phyloP scores from a whole-genome alignment of 2,888 invertebrate species.

The Cephus nigrinus region DNA sequence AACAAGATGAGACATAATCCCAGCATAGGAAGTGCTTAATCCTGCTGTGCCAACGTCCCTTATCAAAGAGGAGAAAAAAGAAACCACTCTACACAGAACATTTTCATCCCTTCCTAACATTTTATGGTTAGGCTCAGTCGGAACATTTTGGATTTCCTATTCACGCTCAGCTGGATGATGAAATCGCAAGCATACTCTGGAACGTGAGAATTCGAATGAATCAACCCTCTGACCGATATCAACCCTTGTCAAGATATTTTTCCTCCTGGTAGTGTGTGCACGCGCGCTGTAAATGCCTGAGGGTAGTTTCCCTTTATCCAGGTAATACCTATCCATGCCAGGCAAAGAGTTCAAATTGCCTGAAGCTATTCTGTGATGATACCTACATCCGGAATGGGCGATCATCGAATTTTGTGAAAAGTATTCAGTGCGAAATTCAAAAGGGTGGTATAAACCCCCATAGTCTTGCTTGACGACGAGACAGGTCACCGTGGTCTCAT shows the following conservation, averaged over 20 bases:
- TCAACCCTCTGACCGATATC: not conserved
- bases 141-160: not conserved
- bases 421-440: not conserved
- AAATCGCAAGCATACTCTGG: not conserved
- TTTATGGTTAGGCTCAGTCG: not conserved
- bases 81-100: not conserved
- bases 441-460: not conserved
- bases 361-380: not conserved
- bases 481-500: not conserved
- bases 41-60: not conserved
- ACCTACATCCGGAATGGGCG: not conserved
- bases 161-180: not conserved
- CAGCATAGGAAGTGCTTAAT: not conserved
- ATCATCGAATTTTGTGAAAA: not conserved
- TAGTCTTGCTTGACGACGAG: not conserved
- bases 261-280: not conserved
- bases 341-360: not conserved
- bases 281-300: not conserved
- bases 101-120: not conserved
- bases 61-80: not conserved
- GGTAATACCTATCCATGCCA: not conserved
- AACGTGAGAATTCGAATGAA: not conserved
- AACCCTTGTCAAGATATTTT: not conserved
- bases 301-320: not conserved
- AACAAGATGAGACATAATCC: not conserved